Base-by-base conservation (phyloP, 37 sponge, comb jelly and placozoan species). In the Oscarella lobularis region DNA sequence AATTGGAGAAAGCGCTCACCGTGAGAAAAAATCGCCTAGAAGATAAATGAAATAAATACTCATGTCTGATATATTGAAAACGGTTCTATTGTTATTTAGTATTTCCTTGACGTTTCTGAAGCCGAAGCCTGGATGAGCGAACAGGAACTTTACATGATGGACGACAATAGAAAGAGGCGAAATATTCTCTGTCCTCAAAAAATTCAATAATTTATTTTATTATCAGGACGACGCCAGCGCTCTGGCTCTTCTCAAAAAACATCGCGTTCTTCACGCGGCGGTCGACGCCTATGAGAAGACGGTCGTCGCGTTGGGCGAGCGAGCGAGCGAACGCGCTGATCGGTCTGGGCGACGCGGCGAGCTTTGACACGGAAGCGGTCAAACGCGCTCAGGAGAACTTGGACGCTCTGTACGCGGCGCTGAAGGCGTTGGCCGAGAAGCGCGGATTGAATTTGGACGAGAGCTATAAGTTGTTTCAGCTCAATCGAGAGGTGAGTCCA, bases 101-200 rank as follows among this genome's bases (percentile, higher is more conserved):
- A 87, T 73, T 87, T 88, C 38, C 77, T 84, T 36, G 95, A 87
- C 73, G 95, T 88, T 38, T 82, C 74, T 67, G 95, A 94, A 70
- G 90, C 90, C 60, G 90, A 94, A 80, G 87, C 87, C 0, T 94
- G 95, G 95, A 87, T 94, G 95, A 94, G 89, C 40, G 95, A 94
- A 76, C 89, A 89, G 78, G 95, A 90, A 68, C 71, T 68, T 5
- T 68, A n/a, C 71, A 4, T 68, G 71, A 68, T 68, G 71, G 71
- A n/a, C 4, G 71, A 68, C 31, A 34, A 68, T 34, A 4, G 71
- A n/a, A 34, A 34, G 4, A 68, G 71, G 29, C 33, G 29, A 14
- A 68, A 35, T 68, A 20, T n/a, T n/a, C n/a, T n/a, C n/a, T n/a
- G n/a, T n/a, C n/a, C n/a, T n/a, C n/a, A n/a, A n/a, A n/a, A n/a